Conservation (phyloP, 2,888 invertebrate species). For the Melikaiella ostensackeni region DNA sequence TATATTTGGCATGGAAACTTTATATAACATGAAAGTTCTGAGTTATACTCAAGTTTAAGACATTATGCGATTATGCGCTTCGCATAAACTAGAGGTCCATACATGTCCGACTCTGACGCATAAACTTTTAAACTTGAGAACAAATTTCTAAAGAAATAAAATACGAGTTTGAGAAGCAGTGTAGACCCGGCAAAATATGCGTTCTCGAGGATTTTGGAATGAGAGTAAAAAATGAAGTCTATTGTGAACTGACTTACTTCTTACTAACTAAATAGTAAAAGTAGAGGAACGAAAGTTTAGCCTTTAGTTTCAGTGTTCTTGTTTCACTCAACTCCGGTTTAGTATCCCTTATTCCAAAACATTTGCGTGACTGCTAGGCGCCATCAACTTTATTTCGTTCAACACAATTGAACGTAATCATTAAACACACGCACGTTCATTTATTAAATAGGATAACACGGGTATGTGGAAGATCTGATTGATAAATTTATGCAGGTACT, state of each 20-base stretch:
- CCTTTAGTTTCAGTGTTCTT: slow-evolving; percentile 5
- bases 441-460: slow-evolving; percentile 19
- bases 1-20: too few relatives aligned
- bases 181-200: not conserved
- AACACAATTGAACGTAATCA: slow-evolving; percentile 12
- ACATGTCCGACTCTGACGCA: not conserved
- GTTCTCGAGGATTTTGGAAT: not conserved
- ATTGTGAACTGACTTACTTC: slow-evolving; percentile 29
- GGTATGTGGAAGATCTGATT: slow-evolving; percentile 2
- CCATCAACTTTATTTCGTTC: slow-evolving; percentile 6
- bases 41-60: too few relatives aligned
- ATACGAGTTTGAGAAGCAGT: slow-evolving; percentile 8
- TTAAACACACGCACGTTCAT: slow-evolving; percentile 26
- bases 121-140: not conserved
- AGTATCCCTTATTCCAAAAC: slow-evolving; percentile 8
- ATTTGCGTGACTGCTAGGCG: slow-evolving; percentile 14
- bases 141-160: not conserved
- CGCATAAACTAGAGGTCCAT: too few relatives aligned
- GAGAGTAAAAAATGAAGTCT: slow-evolving; percentile 15
- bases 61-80: too few relatives aligned
- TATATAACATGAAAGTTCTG: too few relatives aligned
- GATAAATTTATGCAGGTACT: slow-evolving; percentile 5
- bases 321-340: not conserved
- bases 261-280: slow-evolving; percentile 11
- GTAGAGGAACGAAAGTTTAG: slow-evolving; percentile 27